Base-by-base conservation (phyloP, 2,888 invertebrate species). In the Eumerus sabulonum region DNA sequence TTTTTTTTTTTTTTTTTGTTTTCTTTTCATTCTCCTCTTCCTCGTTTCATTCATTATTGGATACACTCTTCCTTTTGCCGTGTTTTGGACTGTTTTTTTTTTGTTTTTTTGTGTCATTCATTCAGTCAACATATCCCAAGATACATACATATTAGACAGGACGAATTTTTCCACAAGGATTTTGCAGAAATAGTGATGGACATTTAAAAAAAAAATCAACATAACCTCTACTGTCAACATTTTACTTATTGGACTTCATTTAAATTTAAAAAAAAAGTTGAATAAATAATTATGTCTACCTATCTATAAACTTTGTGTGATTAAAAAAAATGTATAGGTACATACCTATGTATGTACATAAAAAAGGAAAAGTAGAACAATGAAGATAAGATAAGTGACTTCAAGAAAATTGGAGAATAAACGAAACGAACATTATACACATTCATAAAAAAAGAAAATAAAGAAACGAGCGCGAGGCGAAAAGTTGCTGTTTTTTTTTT, bases 341-440 rank as follows among this genome's bases (percentile, higher is more conserved):
- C n/a, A n/a, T n/a, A n/a, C n/a, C n/a, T n/a, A n/a, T n/a, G n/a
- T n/a, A n/a, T n/a, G n/a, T n/a, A n/a, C 1, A 51, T 66, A 17
- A 56, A 56, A 14, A n/a, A 50, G 68, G 56, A 59, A 64, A 73
- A 57, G 59, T 70, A 68, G 74, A 79, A 70, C 79, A 60, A 64
- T 54, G 50, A 60, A 74, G 79, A 79, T 79, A 79, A 79, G 79
- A 79, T 79, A 79, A 79, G 74, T 79, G 77, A 42, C 68, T 71
- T 60, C 9, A 62, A 63, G 63, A 59, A 59, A 36, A 47, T 48
- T 27, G 27, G 27, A 27, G 7, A 27, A 27, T 2, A 27, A 27
- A 27, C 27, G 27, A 27, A 27, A 11, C 40, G 40, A 40, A 56
- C n/a, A 38, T 18, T n/a, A 35, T 13, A 18, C 14, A 60, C 53